Conservation (phyloP, 2,113 vertebrate species). For the Neotoma lepida region DNA sequence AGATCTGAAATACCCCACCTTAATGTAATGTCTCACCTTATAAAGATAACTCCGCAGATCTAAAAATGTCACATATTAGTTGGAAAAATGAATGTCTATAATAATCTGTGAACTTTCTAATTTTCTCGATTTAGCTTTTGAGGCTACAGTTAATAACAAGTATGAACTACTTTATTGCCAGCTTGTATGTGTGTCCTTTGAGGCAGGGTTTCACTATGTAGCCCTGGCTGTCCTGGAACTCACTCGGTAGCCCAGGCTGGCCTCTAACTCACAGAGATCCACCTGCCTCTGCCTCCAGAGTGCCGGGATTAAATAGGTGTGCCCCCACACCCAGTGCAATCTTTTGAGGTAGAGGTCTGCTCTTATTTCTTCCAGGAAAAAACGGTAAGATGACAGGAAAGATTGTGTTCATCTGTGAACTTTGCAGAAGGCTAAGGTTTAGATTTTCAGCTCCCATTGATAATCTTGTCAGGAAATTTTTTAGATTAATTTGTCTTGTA, state of each 20-base stretch:
- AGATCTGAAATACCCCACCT: background rate
- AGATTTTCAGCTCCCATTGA: conserved; percentile 21
- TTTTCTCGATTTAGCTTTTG: background rate
- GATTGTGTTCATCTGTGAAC: background rate
- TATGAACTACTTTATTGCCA: background rate
- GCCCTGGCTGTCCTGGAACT: background rate
- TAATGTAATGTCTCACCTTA: background rate
- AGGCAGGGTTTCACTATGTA: background rate
- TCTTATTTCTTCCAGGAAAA: conserved; percentile 42
- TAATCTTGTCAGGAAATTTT: conserved; percentile 49
- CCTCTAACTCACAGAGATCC: background rate
- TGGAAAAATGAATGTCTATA: conserved; percentile 12
- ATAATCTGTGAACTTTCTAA: background rate
- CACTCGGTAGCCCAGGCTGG: too few species aligned
- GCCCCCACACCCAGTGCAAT: background rate
- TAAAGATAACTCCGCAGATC: conserved; percentile 5
- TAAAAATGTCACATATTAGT: background rate
- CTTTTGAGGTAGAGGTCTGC: background rate
- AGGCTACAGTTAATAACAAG: conserved; percentile 6
- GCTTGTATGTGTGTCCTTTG: background rate
- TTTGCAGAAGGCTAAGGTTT: background rate
- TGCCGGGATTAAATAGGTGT: background rate
- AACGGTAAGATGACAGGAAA: background rate
- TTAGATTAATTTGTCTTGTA: conserved; percentile 51
- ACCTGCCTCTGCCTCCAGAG: background rate